Percentiles rank a stretch among this genome's conserved stretches.
These are phyloP conservation scores for Agriotes lineatus DNA, from an alignment of 2,888 invertebrate species.

Conservation along the genomic window DNA sequence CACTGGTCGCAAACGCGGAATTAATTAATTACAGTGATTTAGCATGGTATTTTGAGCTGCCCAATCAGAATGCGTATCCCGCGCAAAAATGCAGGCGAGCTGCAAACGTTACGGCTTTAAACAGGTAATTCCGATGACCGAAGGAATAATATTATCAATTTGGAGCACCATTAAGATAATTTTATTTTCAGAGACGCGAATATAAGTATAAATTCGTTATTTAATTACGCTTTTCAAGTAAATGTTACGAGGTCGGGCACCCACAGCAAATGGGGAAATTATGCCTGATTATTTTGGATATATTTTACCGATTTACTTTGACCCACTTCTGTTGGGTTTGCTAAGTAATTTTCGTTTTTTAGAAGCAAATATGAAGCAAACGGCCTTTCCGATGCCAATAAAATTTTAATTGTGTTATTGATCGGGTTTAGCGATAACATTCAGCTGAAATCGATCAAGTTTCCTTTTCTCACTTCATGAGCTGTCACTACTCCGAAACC, in stretches of 20 bases:
- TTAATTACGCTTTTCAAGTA: conserved; percentile 22
- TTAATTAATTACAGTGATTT: background rate
- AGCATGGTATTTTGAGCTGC: background rate
- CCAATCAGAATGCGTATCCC: background rate
- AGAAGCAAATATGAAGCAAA: background rate
- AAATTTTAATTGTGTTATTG: background rate
- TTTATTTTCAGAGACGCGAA: conserved; percentile 6
- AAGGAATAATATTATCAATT: conserved; percentile 17
- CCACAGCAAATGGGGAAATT: conserved; percentile 9
- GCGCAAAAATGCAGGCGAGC: conserved; percentile 4
- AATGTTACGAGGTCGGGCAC: conserved; percentile 30
- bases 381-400: background rate
- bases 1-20: background rate
- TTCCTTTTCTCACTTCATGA: background rate
- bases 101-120: conserved; percentile 4
- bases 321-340: conserved; percentile 3
- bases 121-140: conserved; percentile 13
- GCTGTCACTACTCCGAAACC: background rate
- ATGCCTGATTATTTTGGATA: conserved; percentile 1
- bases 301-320: conserved; percentile 10
- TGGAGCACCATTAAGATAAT: conserved; percentile 19
- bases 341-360: conserved; percentile 11
- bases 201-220: conserved; percentile 12
- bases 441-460: background rate
- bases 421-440: background rate